These are phyloP conservation scores for Dyspetes luteomarginatus DNA, from an alignment of 2,888 invertebrate species.

Conservation along the genomic window DNA sequence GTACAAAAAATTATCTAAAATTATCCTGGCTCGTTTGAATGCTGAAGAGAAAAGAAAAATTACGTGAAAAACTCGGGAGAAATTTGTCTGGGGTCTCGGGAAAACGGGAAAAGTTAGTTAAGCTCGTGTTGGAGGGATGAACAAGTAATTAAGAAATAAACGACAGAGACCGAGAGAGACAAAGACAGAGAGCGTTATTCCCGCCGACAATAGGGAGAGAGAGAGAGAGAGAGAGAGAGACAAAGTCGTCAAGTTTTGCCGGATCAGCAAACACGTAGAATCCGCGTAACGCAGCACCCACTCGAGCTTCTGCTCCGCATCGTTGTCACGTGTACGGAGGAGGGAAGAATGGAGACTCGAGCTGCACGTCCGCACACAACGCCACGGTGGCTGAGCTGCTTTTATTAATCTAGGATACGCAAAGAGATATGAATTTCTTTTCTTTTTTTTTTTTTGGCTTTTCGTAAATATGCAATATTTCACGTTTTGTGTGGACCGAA, in stretches of 20 bases:
- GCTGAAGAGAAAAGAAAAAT: not conserved
- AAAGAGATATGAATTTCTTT: constrained; percentile 75
- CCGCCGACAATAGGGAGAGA: constrained; percentile 67
- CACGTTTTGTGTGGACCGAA: not conserved
- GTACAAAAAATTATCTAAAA: constrained; percentile 1
- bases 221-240: too few relatives aligned
- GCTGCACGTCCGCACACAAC: constrained; percentile 60
- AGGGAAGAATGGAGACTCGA: constrained; percentile 9
- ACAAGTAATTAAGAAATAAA: constrained; percentile 47
- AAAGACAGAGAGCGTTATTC: constrained; percentile 43
- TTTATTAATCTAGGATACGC: constrained; percentile 81
- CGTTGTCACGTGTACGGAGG: not conserved
- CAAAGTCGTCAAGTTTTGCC: constrained; percentile 75
- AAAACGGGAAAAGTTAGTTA: constrained; percentile 57
- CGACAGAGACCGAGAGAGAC: constrained; percentile 12
- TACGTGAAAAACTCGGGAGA: not conserved
- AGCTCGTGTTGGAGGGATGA: constrained; percentile 61
- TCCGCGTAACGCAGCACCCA: constrained; percentile 72
- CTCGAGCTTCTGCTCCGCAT: constrained; percentile 34
- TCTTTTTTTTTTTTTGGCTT: too few relatives aligned
- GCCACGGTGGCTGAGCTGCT: constrained; percentile 79
- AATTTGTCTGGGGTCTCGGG: not conserved
- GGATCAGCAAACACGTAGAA: constrained; percentile 80
- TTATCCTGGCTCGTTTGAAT: not conserved
- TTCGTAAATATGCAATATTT: constrained; percentile 72